Percentiles rank a stretch among this genome's conserved stretches.
Evolutionary conservation across 2,797 vertebrate genomes (phyloP).

Genomic region (Acanthurus tractus): DNA sequence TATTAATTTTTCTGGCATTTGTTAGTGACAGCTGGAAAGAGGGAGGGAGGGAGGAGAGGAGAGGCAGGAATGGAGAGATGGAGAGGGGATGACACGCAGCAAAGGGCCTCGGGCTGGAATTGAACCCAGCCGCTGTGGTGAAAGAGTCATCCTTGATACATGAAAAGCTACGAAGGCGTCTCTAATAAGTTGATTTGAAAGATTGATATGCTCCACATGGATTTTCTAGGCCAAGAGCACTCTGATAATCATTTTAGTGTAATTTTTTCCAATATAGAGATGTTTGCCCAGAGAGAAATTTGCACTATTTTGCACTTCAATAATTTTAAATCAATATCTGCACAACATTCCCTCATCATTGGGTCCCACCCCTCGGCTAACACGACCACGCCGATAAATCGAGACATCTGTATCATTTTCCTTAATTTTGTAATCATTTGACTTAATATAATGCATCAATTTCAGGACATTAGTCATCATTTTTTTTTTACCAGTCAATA

Average conservation of each 20-base stretch:
- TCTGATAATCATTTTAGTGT: constrained; percentile 27
- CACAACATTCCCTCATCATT: neutral
- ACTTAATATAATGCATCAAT: neutral
- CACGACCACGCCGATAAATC: neutral
- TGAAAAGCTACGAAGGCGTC: too few relatives aligned
- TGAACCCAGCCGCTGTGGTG: too few relatives aligned
- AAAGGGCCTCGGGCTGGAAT: too few relatives aligned
- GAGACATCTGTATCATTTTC: neutral
- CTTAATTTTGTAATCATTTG: neutral
- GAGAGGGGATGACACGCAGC: too few relatives aligned
- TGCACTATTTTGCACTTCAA: constrained; percentile 10
- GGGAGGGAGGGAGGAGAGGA: too few relatives aligned
- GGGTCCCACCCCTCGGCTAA: neutral
- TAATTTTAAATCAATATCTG: constrained; percentile 20
- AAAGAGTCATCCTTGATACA: too few relatives aligned
- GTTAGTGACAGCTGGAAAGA: too few relatives aligned
- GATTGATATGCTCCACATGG: constrained; percentile 24
- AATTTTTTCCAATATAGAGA: constrained; percentile 20
- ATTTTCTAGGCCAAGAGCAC: constrained; percentile 12
- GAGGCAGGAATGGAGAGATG: too few relatives aligned
- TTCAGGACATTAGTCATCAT: neutral
- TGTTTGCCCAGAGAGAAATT: constrained; percentile 15
- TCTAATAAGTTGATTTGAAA: constrained; percentile 22
- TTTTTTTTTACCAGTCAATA: neutral
- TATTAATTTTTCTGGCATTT: too few relatives aligned